A percentile compares a stretch with the other conserved stretches of the same genome.
phyloP scores from a whole-genome alignment of 2,888 invertebrate genomes.

The Nymphalis c-album region DNA sequence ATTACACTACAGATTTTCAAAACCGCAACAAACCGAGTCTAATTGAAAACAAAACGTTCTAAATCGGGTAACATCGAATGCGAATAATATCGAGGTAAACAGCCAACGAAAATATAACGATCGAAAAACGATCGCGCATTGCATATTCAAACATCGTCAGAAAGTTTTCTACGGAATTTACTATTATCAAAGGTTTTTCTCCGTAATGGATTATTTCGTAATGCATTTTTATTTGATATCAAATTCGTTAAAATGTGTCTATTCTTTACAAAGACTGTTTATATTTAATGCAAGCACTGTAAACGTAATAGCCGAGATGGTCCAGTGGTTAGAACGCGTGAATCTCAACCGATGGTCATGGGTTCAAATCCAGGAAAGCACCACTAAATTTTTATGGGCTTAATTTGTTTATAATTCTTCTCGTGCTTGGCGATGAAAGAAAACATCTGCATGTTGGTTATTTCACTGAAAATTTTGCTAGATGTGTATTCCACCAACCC shows the following conservation, averaged over 20 bases:
- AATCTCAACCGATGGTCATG: too few species aligned
- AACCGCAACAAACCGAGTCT: conserved; percentile 18
- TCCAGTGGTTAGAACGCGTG: too few species aligned
- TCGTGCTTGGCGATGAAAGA: too few species aligned
- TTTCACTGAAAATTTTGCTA: too few species aligned
- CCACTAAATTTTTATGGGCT: too few species aligned
- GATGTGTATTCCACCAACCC: too few species aligned
- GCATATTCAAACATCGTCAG: conserved; percentile 11
- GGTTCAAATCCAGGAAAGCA: too few species aligned
- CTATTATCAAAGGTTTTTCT: conserved; percentile 1
- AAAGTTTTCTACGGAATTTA: background rate
- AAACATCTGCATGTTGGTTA: too few species aligned
- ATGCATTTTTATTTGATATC: background rate
- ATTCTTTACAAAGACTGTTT: background rate
- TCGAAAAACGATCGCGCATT: conserved; percentile 16
- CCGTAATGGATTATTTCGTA: conserved; percentile 1
- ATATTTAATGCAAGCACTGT: background rate
- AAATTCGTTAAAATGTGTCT: background rate
- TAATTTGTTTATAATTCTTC: too few species aligned
- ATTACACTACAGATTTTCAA: conserved; percentile 17
- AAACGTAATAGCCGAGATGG: background rate
- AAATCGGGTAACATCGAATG: conserved; percentile 31
- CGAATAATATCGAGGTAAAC: conserved; percentile 31
- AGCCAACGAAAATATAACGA: conserved; percentile 28
- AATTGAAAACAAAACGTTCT: conserved; percentile 34